Evolutionary conservation across 92 coral and sea anemone species (phyloP).

Genomic region (Phenganax stokvisi): DNA sequence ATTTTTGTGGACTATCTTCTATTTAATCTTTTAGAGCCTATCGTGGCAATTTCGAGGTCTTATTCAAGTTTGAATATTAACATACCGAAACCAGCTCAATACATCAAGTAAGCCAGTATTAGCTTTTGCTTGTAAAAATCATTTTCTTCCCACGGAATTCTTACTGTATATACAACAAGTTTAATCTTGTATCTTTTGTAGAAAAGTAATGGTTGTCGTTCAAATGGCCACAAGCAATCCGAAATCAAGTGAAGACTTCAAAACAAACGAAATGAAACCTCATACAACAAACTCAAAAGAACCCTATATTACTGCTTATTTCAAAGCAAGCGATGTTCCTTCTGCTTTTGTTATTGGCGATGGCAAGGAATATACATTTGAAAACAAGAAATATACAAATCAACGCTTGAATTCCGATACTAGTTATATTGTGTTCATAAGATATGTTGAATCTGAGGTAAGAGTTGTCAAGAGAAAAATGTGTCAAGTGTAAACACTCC

Average conservation of each 20-base stretch:
- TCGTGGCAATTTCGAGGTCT: neutral
- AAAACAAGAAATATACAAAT: neutral
- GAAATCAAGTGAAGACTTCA: neutral
- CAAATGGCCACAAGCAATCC: neutral
- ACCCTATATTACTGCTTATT: conserved; percentile 20
- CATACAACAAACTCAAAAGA: neutral
- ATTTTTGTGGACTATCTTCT: too few relatives aligned
- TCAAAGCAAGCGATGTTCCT: neutral
- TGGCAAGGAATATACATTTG: conserved; percentile 6
- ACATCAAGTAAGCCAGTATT: neutral
- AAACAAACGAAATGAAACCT: neutral
- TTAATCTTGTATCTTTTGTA: neutral
- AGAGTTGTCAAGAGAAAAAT: neutral
- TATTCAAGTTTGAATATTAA: neutral
- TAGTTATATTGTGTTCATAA: conserved; percentile 8
- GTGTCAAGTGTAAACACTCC: neutral
- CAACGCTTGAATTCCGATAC: neutral
- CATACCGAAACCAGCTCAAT: neutral
- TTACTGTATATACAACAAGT: neutral
- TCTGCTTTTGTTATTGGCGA: conserved; percentile 17
- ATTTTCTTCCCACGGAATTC: neutral
- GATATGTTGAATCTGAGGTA: conserved; percentile 21
- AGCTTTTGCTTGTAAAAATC: neutral
- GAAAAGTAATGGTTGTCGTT: conserved; percentile 11
- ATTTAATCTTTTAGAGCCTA: neutral